Evolutionary conservation across 2,888 invertebrate species (phyloP).

Genomic region (Harmothoe impar): DNA sequence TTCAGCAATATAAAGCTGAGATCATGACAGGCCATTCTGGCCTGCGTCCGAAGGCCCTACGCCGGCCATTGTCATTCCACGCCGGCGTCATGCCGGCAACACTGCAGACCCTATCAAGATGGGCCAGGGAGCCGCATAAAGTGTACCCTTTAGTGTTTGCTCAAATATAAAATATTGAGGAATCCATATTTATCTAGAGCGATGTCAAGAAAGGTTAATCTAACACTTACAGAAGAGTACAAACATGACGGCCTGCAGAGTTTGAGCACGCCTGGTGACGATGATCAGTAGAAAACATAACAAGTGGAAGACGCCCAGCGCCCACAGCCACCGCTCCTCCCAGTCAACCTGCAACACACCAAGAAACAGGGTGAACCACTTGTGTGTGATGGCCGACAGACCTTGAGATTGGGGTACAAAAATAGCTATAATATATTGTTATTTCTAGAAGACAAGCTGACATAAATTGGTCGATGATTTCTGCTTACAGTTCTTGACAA

Average conservation of each 20-base stretch:
- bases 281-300: conserved; percentile 73
- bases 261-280: conserved; percentile 70
- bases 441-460: neutral
- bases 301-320: conserved; percentile 75
- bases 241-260: conserved; percentile 68
- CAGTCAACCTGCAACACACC: conserved; percentile 76
- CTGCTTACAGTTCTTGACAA: neutral
- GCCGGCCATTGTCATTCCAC: no score
- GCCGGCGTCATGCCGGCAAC: no score
- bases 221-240: conserved; percentile 71
- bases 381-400: neutral
- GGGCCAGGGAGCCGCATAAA: no score
- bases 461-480: neutral
- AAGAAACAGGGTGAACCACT: neutral
- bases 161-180: neutral
- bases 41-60: no score
- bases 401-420: neutral
- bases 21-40: no score
- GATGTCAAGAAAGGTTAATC: neutral
- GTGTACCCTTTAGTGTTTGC: no score
- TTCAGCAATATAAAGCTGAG: no score
- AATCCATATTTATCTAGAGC: neutral
- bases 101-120: no score
- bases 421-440: neutral
- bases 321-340: conserved; percentile 78